phyloP scores from a whole-genome alignment of 1,140 invertebrate species.

The Stegodyphus dumicola region DNA sequence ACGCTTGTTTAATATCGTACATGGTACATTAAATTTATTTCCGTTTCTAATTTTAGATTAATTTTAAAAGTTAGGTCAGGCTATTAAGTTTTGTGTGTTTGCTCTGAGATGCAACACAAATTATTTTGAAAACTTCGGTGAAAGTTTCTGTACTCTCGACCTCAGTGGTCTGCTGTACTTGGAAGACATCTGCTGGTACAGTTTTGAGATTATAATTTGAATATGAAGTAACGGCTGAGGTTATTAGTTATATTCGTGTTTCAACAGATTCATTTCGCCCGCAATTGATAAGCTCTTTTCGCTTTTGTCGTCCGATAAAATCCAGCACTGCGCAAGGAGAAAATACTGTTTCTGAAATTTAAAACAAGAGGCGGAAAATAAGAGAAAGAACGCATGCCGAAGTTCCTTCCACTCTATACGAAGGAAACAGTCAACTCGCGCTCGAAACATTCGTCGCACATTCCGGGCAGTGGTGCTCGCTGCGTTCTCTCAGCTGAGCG shows the following conservation, averaged over 20 bases:
- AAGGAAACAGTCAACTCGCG: not conserved
- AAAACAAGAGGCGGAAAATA: not conserved
- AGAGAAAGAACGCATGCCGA: not conserved
- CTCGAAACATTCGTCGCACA: not conserved
- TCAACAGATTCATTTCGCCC: not conserved
- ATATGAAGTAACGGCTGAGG: too few relatives aligned
- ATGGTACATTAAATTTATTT: not conserved
- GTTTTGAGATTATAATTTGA: too few relatives aligned
- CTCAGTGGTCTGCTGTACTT: constrained; percentile 22
- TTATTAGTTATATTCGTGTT: not conserved
- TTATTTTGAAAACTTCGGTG: constrained; percentile 13
- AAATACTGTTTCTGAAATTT: not conserved
- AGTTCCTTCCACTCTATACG: not conserved
- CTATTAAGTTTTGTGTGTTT: not conserved
- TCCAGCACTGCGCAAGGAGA: too few relatives aligned
- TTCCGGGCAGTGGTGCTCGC: not conserved
- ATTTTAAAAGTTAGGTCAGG: not conserved
- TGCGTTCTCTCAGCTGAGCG: constrained; percentile 7
- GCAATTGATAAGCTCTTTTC: not conserved
- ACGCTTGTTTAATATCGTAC: not conserved
- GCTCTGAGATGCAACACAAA: not conserved
- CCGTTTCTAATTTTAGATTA: not conserved
- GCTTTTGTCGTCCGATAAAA: too few relatives aligned
- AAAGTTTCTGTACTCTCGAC: constrained; percentile 46
- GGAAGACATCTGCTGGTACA: too few relatives aligned